These are phyloP conservation scores for Pica pica DNA, from an alignment of 2,113 vertebrate species.

Conservation along the genomic window DNA sequence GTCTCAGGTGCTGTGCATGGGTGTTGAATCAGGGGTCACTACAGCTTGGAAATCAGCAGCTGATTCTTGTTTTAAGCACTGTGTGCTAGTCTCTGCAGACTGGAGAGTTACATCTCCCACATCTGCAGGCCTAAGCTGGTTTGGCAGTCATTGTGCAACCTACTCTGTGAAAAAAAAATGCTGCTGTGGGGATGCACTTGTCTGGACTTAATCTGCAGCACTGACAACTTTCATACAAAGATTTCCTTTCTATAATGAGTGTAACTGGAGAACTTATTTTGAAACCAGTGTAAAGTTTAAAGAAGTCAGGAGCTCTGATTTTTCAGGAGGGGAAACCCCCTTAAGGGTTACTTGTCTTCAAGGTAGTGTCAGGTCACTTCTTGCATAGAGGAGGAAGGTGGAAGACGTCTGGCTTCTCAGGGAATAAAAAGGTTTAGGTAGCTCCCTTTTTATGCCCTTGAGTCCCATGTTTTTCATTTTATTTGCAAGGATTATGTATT, in stretches of 20 bases:
- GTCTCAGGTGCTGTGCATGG: background rate
- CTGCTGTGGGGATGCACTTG: background rate
- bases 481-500: background rate
- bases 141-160: background rate
- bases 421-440: background rate
- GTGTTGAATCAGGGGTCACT: background rate
- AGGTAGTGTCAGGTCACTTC: background rate
- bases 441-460: background rate
- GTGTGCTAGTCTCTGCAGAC: background rate
- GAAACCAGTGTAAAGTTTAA: background rate
- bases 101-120: background rate
- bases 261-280: background rate
- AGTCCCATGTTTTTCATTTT: background rate
- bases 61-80: background rate
- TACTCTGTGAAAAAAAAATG: background rate
- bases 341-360: background rate
- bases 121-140: background rate
- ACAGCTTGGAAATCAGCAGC: background rate
- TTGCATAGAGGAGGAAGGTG: background rate
- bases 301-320: background rate
- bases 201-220: background rate
- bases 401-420: background rate
- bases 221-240: background rate
- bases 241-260: background rate
- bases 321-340: background rate